phyloP scores from a whole-genome alignment of 2,888 invertebrate species.

The Apoda limacodes region DNA sequence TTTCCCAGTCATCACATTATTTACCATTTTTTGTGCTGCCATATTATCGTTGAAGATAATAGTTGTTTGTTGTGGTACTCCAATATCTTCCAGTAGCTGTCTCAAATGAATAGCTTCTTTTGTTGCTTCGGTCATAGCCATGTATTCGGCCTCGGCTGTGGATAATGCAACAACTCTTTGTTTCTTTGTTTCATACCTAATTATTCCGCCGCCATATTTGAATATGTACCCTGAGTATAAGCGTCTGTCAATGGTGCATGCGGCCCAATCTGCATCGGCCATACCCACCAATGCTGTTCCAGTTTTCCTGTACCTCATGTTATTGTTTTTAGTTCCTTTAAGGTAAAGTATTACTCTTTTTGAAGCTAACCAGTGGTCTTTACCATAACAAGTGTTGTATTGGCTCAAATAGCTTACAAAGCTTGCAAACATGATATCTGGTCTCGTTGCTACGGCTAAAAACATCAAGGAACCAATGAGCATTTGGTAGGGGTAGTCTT shows the following conservation, averaged over 20 bases:
- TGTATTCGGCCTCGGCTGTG: neutral
- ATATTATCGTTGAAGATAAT: neutral
- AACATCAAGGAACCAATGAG: conserved; percentile 14
- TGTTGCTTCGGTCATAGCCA: neutral
- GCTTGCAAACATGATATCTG: conserved; percentile 5
- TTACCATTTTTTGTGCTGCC: no score
- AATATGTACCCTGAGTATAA: conserved; percentile 2
- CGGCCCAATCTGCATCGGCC: conserved; percentile 2
- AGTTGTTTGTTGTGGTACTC: neutral
- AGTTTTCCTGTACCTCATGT: neutral
- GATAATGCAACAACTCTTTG: neutral
- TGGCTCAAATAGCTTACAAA: conserved; percentile 8
- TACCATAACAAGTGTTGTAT: conserved; percentile 11
- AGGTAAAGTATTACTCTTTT: conserved; percentile 12
- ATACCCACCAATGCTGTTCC: neutral
- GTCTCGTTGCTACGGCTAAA: conserved; percentile 7
- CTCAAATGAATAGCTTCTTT: neutral
- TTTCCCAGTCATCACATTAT: no score
- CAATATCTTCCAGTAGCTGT: neutral
- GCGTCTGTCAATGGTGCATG: conserved; percentile 1
- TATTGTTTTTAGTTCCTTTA: neutral
- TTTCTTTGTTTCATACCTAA: neutral
- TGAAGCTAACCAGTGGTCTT: conserved; percentile 7
- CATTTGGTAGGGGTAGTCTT: conserved; percentile 8
- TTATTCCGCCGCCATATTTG: neutral